A percentile compares a stretch with the other conserved stretches of the same genome.
Conservation (phyloP, 2,113 vertebrate species). For the Cyanoramphus novaezelandiae region DNA sequence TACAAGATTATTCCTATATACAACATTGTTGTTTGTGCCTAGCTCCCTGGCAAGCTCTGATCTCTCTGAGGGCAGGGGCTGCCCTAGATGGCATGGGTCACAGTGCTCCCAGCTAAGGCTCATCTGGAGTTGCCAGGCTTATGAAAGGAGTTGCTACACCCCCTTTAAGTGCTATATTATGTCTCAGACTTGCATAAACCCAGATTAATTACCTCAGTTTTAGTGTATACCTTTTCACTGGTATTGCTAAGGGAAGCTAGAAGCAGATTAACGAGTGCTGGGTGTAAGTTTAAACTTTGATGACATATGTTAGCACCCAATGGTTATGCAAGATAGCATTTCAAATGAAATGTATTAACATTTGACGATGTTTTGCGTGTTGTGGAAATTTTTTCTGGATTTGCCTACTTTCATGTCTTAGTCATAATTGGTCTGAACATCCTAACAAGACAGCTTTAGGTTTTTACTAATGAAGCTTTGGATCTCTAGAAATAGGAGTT, state of each 20-base stretch:
- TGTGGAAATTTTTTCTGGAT: not conserved
- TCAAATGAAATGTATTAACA: not conserved
- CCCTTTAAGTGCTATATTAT: not conserved
- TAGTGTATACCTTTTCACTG: not conserved
- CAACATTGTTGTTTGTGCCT: not conserved
- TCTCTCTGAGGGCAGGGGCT: not conserved
- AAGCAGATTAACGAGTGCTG: not conserved
- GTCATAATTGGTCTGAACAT: not conserved
- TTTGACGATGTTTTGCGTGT: not conserved
- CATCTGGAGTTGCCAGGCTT: not conserved
- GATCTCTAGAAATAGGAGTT: not conserved
- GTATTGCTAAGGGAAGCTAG: not conserved
- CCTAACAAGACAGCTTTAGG: not conserved
- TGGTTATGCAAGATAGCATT: not conserved
- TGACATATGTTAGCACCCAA: not conserved
- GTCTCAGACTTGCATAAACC: not conserved
- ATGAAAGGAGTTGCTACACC: not conserved
- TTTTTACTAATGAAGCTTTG: not conserved
- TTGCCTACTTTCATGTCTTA: not conserved
- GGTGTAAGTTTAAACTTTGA: slow-evolving; percentile 2
- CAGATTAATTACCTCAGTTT: not conserved
- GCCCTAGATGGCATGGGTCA: not conserved
- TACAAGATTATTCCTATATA: not conserved
- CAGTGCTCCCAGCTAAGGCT: not conserved
- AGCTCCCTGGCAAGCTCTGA: not conserved